Evolutionary conservation across 2,888 invertebrate species (phyloP).

Genomic region (Meiosimyza decipiens): DNA sequence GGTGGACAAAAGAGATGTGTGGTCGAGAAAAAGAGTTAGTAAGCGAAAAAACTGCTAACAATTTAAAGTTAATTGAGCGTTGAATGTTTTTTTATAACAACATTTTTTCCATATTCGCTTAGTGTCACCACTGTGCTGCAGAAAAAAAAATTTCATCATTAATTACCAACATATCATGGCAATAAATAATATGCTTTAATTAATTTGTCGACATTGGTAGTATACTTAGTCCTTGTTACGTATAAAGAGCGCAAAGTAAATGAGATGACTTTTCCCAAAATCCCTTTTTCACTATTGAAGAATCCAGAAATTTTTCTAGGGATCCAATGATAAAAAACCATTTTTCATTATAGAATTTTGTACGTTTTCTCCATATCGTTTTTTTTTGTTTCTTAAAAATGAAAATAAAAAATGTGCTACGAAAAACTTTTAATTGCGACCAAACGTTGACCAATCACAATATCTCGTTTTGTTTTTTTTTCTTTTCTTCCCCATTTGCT

Average conservation of each 20-base stretch:
- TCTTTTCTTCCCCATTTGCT: not conserved
- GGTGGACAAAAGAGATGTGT: not conserved
- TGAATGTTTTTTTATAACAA: not conserved
- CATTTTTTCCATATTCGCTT: not conserved
- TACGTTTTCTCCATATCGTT: too few relatives aligned
- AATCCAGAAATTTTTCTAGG: too few relatives aligned
- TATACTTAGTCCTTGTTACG: too few relatives aligned
- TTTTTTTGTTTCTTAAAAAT: too few relatives aligned
- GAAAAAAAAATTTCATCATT: not conserved
- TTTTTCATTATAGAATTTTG: too few relatives aligned
- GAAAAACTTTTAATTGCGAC: not conserved
- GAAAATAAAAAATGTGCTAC: not conserved
- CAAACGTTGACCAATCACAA: conserved; percentile 1
- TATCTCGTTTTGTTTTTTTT: not conserved
- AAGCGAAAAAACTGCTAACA: not conserved
- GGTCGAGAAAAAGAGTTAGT: not conserved
- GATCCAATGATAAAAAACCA: too few relatives aligned
- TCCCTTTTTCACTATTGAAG: too few relatives aligned
- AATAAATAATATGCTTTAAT: not conserved
- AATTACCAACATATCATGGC: conserved; percentile 3
- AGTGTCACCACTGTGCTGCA: not conserved
- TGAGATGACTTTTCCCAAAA: too few relatives aligned
- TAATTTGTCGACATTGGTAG: too few relatives aligned
- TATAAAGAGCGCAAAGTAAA: too few relatives aligned
- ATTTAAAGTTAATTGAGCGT: not conserved